phyloP scores from a whole-genome alignment of 2,888 invertebrate species.

The Horisme vitalbata region DNA sequence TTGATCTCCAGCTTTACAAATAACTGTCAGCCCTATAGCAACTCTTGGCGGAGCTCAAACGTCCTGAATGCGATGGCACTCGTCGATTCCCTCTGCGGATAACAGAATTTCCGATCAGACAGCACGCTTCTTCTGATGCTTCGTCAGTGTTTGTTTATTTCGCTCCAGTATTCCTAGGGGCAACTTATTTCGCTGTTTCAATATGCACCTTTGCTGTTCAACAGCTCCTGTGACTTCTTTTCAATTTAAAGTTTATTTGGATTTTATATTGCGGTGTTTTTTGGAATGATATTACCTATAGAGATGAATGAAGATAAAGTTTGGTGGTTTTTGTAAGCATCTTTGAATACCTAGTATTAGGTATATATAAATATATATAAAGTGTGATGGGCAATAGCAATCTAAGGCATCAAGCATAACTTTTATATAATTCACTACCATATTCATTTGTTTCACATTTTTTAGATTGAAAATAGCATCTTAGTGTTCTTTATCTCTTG shows the following conservation, averaged over 20 bases:
- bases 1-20: constrained; percentile 1
- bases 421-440: too few relatives aligned
- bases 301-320: too few relatives aligned
- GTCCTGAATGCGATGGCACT: constrained; percentile 53
- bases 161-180: constrained; percentile 42
- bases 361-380: too few relatives aligned
- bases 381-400: too few relatives aligned
- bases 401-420: too few relatives aligned
- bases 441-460: too few relatives aligned
- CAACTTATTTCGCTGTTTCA: constrained; percentile 37
- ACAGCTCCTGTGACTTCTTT: constrained; percentile 6
- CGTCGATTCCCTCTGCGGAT: constrained; percentile 72
- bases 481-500: background rate
- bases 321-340: too few relatives aligned
- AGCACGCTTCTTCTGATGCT: constrained; percentile 52
- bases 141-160: constrained; percentile 57
- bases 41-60: constrained; percentile 56
- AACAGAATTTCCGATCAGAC: constrained; percentile 75
- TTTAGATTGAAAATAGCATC: too few relatives aligned
- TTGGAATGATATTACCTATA: too few relatives aligned
- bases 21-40: constrained; percentile 39
- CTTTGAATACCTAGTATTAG: too few relatives aligned
- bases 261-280: too few relatives aligned
- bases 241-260: constrained; percentile 1
- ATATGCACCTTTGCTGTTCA: constrained; percentile 11